Conservation (phyloP, 2,888 invertebrate species). For the Drosophila borborema region DNA sequence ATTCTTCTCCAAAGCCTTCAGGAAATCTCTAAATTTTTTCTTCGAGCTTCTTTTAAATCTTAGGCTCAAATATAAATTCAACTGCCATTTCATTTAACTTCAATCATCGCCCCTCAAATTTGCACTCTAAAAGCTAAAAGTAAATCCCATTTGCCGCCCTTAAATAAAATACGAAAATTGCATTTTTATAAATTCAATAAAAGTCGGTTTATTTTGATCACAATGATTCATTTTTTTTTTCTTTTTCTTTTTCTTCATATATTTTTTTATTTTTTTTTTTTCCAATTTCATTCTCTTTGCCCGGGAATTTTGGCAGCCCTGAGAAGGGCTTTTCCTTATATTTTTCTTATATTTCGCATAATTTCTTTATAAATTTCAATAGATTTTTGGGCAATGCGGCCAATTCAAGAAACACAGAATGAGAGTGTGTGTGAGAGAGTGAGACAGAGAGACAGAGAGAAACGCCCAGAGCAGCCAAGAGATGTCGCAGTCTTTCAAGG, state of each 20-base stretch:
- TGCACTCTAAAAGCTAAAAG: neutral
- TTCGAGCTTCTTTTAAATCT: neutral
- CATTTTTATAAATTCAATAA: constrained; percentile 68
- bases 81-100: no score
- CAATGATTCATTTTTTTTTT: constrained; percentile 65
- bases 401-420: constrained; percentile 14
- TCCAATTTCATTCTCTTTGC: constrained; percentile 78
- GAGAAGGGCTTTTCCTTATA: constrained; percentile 80
- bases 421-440: no score
- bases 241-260: constrained; percentile 13
- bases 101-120: neutral
- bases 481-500: constrained; percentile 54
- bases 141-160: neutral
- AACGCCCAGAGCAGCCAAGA: constrained; percentile 40
- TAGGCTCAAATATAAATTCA: no score
- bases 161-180: constrained; percentile 6
- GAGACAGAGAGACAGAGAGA: constrained; percentile 2
- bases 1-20: no score
- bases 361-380: constrained; percentile 26
- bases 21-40: neutral
- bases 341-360: constrained; percentile 19
- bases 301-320: constrained; percentile 83
- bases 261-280: constrained; percentile 5
- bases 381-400: constrained; percentile 39
- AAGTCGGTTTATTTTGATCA: constrained; percentile 78